phyloP scores from a whole-genome alignment of 2,888 invertebrate genomes.

The Catocala nupta region DNA sequence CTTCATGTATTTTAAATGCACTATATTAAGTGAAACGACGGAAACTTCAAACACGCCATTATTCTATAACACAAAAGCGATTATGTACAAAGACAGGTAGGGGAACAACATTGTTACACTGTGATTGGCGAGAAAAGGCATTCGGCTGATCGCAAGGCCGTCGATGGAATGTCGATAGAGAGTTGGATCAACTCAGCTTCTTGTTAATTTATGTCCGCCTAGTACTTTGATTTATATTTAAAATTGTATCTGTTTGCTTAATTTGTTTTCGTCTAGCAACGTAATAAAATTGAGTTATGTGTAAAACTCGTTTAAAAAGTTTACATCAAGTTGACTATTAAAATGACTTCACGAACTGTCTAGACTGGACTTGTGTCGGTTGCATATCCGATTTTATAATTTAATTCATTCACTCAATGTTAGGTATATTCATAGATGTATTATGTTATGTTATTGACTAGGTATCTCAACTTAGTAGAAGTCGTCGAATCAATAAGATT shows the following conservation, averaged over 20 bases:
- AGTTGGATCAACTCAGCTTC: conserved; percentile 64
- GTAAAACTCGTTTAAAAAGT: conserved; percentile 23
- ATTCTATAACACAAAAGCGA: conserved; percentile 1
- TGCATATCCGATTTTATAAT: too few species aligned
- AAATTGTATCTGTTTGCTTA: neutral
- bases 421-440: too few species aligned
- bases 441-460: too few species aligned
- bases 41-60: conserved; percentile 27
- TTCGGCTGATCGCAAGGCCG: conserved; percentile 66
- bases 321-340: neutral
- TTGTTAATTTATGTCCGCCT: conserved; percentile 62
- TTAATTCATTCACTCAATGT: too few species aligned
- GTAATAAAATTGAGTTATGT: conserved; percentile 9
- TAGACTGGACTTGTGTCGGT: neutral
- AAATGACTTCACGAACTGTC: conserved; percentile 11
- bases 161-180: conserved; percentile 74
- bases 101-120: conserved; percentile 49
- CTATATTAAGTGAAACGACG: conserved; percentile 24
- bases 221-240: conserved; percentile 41
- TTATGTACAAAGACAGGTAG: conserved; percentile 40
- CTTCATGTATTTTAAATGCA: conserved; percentile 23
- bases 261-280: neutral
- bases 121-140: conserved; percentile 57
- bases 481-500: too few species aligned
- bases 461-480: too few species aligned